Evolutionary conservation across 2,797 vertebrate genomes (phyloP).

Genomic region (Falco cherrug): DNA sequence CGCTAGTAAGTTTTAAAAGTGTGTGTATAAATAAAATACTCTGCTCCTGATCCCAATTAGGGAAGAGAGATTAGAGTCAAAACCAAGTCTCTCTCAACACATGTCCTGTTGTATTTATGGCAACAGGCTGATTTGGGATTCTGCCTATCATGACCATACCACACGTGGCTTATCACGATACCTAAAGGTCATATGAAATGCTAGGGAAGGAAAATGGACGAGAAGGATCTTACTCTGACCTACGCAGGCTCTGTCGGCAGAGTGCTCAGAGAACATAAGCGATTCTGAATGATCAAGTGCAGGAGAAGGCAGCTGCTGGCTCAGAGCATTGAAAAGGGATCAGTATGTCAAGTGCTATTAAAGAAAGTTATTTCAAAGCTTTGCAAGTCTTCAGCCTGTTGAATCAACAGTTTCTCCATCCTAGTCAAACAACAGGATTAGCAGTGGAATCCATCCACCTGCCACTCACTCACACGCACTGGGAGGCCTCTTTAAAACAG

Average conservation of each 20-base stretch:
- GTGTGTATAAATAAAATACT: neutral
- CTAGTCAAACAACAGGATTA: constrained; percentile 51
- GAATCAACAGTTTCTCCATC: constrained; percentile 48
- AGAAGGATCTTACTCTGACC: neutral
- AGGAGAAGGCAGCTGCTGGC: constrained; percentile 47
- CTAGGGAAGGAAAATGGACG: neutral
- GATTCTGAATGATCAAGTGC: neutral
- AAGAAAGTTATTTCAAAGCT: constrained; percentile 56
- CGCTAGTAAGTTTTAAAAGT: neutral
- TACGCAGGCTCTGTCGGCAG: neutral
- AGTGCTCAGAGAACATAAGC: neutral
- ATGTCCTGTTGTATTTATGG: neutral
- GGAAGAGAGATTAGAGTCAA: neutral
- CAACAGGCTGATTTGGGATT: neutral
- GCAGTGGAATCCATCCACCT: constrained; percentile 5
- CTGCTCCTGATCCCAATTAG: neutral
- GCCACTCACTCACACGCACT: neutral
- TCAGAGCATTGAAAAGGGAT: neutral
- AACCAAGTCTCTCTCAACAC: neutral
- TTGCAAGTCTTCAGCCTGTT: constrained; percentile 20
- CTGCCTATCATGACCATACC: neutral
- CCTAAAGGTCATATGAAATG: neutral
- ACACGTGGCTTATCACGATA: neutral
- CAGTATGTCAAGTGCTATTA: constrained; percentile 41
- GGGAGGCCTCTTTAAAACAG: neutral